Percentiles rank a stretch among this genome's conserved stretches.
Conservation (phyloP, 2,797 vertebrate species). For the Coccyzus lansbergi region DNA sequence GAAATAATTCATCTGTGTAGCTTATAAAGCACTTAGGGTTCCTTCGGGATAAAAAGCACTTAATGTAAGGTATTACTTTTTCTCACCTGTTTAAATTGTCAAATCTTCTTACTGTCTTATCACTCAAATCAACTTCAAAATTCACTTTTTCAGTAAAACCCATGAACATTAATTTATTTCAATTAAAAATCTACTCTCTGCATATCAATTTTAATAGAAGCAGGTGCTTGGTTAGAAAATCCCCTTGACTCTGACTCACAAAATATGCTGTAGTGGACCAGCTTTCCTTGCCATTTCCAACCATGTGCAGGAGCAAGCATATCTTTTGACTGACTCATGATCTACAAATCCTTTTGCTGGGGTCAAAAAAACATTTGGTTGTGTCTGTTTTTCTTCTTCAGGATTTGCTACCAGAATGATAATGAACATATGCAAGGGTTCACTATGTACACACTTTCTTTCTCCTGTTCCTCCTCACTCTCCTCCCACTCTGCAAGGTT, state of each 20-base stretch:
- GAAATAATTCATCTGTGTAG: conserved; percentile 43
- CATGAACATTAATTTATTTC: conserved; percentile 22
- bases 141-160: conserved; percentile 30
- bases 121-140: conserved; percentile 53
- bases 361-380: background rate
- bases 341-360: background rate
- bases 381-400: background rate
- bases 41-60: conserved; percentile 69
- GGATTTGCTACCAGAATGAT: background rate
- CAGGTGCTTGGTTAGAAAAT: background rate
- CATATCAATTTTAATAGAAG: background rate
- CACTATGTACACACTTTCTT: background rate
- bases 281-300: background rate
- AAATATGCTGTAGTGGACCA: background rate
- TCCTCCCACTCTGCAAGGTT: background rate
- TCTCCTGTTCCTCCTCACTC: background rate
- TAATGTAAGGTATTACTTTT: conserved; percentile 59
- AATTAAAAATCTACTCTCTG: conserved; percentile 49
- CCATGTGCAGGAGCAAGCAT: background rate
- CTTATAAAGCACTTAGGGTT: conserved; percentile 61
- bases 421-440: background rate
- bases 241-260: background rate
- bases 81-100: conserved; percentile 67
- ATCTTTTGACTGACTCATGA: background rate
- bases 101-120: conserved; percentile 56